Conservation (phyloP, 2,797 vertebrate species). For the Danio kyathit region DNA sequence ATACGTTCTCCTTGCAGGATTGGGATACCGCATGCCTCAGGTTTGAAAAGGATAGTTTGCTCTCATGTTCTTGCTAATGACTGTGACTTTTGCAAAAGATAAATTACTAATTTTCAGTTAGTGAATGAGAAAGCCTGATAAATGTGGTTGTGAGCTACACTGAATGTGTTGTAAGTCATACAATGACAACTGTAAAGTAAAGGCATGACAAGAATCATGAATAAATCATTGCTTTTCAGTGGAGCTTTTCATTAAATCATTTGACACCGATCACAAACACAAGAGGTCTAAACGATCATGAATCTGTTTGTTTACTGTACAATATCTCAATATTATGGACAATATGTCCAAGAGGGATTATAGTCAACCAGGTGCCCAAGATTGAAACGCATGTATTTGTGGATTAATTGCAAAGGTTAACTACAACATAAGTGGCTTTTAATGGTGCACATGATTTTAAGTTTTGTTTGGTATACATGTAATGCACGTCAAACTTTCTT, state of each 20-base stretch:
- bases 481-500: too few species aligned
- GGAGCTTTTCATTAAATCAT: not conserved
- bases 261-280: not conserved
- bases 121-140: not conserved
- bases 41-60: constrained; percentile 4
- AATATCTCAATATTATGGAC: too few species aligned
- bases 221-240: too few species aligned
- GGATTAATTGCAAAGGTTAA: too few species aligned
- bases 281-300: not conserved
- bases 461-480: too few species aligned
- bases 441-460: too few species aligned
- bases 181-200: not conserved
- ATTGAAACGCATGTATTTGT: too few species aligned
- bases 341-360: too few species aligned
- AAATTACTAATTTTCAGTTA: not conserved
- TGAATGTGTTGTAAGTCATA: not conserved
- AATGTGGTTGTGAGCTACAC: not conserved
- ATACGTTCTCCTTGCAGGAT: not conserved
- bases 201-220: not conserved
- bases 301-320: not conserved
- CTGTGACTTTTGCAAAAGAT: not conserved
- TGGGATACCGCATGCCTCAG: not conserved
- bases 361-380: not conserved
- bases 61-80: not conserved
- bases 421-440: too few species aligned